A percentile compares a stretch with the other conserved stretches of the same genome.
phyloP scores from a whole-genome alignment of 2,113 vertebrate species.

The Spermophilus dauricus region DNA sequence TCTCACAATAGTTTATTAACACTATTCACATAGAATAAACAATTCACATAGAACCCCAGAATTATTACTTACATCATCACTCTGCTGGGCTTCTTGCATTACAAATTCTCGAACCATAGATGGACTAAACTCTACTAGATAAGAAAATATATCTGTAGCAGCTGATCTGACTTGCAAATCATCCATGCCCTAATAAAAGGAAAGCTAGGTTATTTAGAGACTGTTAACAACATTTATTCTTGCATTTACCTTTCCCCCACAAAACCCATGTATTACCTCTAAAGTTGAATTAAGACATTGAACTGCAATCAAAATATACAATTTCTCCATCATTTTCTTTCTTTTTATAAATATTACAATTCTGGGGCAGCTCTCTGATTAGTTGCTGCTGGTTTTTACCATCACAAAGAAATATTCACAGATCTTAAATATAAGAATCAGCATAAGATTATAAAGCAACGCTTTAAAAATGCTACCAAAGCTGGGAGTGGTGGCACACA shows the following conservation, averaged over 20 bases:
- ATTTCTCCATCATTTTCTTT: background rate
- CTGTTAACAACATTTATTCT: background rate
- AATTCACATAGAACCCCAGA: background rate
- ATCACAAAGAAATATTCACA: constrained; percentile 12
- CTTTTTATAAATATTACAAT: constrained; percentile 40
- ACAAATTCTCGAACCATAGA: constrained; percentile 99
- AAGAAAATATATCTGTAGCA: constrained; percentile 99
- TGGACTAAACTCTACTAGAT: constrained; percentile 99
- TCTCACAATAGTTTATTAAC: background rate
- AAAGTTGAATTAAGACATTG: constrained; percentile 43
- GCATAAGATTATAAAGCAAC: constrained; percentile 9
- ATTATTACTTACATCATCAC: constrained; percentile 94
- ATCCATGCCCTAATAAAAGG: constrained; percentile 94
- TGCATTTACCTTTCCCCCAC: background rate
- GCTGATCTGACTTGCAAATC: constrained; percentile 98
- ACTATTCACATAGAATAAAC: background rate
- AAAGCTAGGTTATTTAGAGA: constrained; percentile 58
- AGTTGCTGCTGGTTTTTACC: background rate
- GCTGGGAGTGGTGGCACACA: too few relatives aligned
- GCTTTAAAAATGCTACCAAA: background rate
- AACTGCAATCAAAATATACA: constrained; percentile 48
- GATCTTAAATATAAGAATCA: constrained; percentile 39
- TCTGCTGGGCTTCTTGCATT: constrained; percentile 99
- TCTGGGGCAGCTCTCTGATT: background rate
- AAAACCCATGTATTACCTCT: background rate